phyloP scores from a whole-genome alignment of 2,113 vertebrate species.

The Butorides virescens region DNA sequence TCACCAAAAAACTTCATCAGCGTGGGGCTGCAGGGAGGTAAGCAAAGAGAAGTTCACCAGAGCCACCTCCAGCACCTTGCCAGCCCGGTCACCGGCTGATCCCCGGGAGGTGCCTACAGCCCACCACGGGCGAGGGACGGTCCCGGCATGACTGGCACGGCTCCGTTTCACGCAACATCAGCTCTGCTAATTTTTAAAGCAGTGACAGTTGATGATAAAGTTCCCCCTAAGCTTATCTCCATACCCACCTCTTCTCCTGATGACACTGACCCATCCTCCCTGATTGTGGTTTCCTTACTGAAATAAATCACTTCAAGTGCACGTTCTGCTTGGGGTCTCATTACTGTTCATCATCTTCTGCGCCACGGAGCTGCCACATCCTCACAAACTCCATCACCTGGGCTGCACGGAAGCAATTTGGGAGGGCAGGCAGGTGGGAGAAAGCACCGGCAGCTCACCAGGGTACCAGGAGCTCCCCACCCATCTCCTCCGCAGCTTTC shows the following conservation, averaged over 20 bases:
- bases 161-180: not conserved
- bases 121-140: not conserved
- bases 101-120: not conserved
- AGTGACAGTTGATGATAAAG: not conserved
- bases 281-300: not conserved
- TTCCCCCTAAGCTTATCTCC: not conserved
- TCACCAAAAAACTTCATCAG: not conserved
- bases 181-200: not conserved
- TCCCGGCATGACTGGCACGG: not conserved
- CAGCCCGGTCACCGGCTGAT: not conserved
- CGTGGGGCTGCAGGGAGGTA: not conserved
- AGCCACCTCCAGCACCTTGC: not conserved
- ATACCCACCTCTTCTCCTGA: conserved; percentile 6
- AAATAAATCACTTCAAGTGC: conserved; percentile 29
- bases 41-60: not conserved
- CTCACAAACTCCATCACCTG: not conserved
- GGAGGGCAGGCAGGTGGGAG: not conserved
- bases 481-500: not conserved
- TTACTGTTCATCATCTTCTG: conserved; percentile 10
- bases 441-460: not conserved
- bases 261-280: conserved; percentile 19
- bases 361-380: not conserved
- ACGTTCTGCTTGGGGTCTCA: conserved; percentile 5
- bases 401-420: not conserved
- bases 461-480: not conserved